phyloP scores from a whole-genome alignment of 2,888 invertebrate genomes.

The Eupeodes latifasciatus region DNA sequence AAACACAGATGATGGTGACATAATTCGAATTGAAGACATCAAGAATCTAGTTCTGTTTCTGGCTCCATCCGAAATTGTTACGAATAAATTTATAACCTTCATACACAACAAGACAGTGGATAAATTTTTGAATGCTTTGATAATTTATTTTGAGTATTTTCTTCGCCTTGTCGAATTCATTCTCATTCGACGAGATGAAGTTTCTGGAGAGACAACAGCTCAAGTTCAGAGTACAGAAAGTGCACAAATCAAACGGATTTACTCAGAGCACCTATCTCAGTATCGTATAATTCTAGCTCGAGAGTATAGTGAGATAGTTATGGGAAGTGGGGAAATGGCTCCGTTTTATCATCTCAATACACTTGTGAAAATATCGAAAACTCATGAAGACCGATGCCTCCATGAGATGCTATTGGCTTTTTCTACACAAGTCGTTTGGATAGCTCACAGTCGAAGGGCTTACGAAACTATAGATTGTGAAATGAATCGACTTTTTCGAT shows the following conservation, averaged over 20 bases:
- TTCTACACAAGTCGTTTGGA: slow-evolving; percentile 82
- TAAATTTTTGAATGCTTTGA: slow-evolving; percentile 80
- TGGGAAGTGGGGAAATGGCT: slow-evolving; percentile 80
- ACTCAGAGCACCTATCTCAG: slow-evolving; percentile 80
- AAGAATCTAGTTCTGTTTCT: slow-evolving; percentile 81
- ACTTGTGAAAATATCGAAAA: slow-evolving; percentile 80
- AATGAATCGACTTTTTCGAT: slow-evolving; percentile 82
- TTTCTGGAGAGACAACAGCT: slow-evolving; percentile 77
- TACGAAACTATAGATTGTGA: slow-evolving; percentile 81
- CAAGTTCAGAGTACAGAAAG: slow-evolving; percentile 81
- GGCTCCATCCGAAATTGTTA: slow-evolving; percentile 79
- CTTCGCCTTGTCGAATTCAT: slow-evolving; percentile 82
- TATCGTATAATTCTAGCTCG: slow-evolving; percentile 82
- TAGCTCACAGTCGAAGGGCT: slow-evolving; percentile 81
- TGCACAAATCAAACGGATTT: slow-evolving; percentile 80
- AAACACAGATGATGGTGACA: slow-evolving; percentile 79
- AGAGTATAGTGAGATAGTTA: slow-evolving; percentile 81
- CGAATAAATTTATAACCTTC: slow-evolving; percentile 80
- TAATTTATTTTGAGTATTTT: slow-evolving; percentile 83
- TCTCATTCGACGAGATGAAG: slow-evolving; percentile 82
- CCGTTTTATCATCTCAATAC: slow-evolving; percentile 80
- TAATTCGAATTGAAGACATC: slow-evolving; percentile 81
- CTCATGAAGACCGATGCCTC: slow-evolving; percentile 79
- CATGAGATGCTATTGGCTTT: slow-evolving; percentile 82
- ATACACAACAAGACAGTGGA: slow-evolving; percentile 80